Evolutionary conservation across 2,113 vertebrate species (phyloP), one percentile per base, ranked within the genome.

Genomic region (Globicephala melas): DNA sequence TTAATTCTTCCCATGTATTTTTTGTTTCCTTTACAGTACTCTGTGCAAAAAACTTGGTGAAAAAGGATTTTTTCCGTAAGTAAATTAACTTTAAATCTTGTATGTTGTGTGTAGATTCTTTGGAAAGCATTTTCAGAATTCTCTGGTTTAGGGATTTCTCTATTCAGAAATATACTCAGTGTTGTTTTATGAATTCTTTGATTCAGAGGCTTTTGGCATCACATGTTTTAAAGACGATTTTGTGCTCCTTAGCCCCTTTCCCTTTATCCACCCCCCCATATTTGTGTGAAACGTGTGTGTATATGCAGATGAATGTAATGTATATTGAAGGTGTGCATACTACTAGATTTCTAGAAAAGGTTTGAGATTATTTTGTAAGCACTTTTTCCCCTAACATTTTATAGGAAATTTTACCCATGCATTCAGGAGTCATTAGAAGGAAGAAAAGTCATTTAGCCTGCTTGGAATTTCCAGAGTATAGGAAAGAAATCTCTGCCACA

Each of bases 51-150:
- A 99, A 99, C 98, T 99, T 99, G 99, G 99, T 99, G 98, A 99
- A 99, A 99, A 99, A 99, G 99, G 99, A 99, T 98, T 99, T 99
- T 98, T 99, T 99, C 98, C 99, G 99, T 99, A 99, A 99, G 99
- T 99, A 99, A 95, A 94, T 87, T 98, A 98, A 98, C 83, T 97
- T 96, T 17, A 8, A 97, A 94, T 97, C 20, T 92, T 97, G 10
- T 26, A 18, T 65, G 71, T 74, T 26, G 17, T 96, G 13, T 97
- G 0, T 91, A n/a, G 41, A 47, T 58, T 92, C 96, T 96, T 58
- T 77, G 82, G 41, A 47, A 21, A 5, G 36, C 60, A 31, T 97
- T 97, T 97, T 96, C 28, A 95, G 41, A 92, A 94, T 92, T 97
- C 33, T 91, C 55, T 96, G 41, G n/a, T 47, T 82, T 97, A 92